These are phyloP conservation scores for Euthynnus affinis DNA, from an alignment of 2,797 vertebrate species.

Conservation along the genomic window DNA sequence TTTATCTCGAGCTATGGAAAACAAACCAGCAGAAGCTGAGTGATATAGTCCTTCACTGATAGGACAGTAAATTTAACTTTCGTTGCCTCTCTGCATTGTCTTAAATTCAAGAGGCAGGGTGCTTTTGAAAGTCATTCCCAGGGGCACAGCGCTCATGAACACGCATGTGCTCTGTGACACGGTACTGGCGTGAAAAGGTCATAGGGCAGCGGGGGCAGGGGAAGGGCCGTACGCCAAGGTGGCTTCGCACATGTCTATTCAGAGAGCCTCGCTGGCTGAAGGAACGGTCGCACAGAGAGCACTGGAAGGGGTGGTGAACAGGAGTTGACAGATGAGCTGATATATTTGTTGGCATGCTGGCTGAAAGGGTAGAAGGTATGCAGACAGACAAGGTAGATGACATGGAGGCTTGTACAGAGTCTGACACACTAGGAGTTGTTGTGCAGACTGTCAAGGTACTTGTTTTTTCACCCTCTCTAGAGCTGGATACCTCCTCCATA, in stretches of 20 bases:
- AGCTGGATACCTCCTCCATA: background rate
- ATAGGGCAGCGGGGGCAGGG: constrained; percentile 83
- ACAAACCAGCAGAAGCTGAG: background rate
- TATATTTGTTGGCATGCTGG: constrained; percentile 37
- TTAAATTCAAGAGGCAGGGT: constrained; percentile 45
- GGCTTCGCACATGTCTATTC: constrained; percentile 84
- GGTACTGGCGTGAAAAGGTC: constrained; percentile 87
- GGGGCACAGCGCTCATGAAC: constrained; percentile 78
- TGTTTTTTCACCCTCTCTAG: constrained; percentile 11
- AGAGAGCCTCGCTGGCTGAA: constrained; percentile 86
- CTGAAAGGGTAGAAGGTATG: constrained; percentile 45
- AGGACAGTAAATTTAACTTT: background rate
- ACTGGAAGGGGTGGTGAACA: constrained; percentile 75
- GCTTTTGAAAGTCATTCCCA: constrained; percentile 51
- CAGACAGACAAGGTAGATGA: constrained; percentile 58
- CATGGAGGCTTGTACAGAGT: constrained; percentile 15
- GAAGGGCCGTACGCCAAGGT: constrained; percentile 85
- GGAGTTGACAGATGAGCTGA: constrained; percentile 48
- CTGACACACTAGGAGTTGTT: constrained; percentile 29
- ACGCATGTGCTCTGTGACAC: constrained; percentile 85
- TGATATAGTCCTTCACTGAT: background rate
- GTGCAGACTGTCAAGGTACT: constrained; percentile 24
- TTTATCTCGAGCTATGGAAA: background rate
- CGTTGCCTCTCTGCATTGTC: background rate
- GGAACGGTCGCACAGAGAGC: constrained; percentile 80